Base-by-base conservation (phyloP, 2,888 invertebrate genomes). In the Saturnia japonica region DNA sequence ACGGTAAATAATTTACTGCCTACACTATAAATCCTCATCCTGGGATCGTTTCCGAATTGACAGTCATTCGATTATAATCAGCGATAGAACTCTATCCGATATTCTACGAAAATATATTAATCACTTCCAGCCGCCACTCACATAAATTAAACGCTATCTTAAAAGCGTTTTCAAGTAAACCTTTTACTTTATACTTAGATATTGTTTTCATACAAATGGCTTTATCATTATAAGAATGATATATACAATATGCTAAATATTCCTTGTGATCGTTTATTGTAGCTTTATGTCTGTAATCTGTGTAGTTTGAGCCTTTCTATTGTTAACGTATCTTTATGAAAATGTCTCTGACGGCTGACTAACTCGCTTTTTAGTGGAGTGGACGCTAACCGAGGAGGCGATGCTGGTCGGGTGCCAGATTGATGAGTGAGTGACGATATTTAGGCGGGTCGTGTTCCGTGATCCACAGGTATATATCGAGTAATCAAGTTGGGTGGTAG, bases 11-110 rank as follows among this genome's bases (percentile, higher is more conserved):
- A 87, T 88, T 86, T 83, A 85, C 83, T 81, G 83, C 79, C 80
- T 85, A 82, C 82, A 80, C 78, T 82, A 88, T 89, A 88, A 88
- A 88, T 89, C 82, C 83, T 83, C 83, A 85, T 87, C 86, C 84
- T 80, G 79, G 78, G 83, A 84, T 81, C 81, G 79, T 79, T 78
- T 75, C 81, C 72, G 77, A 83, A 83, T 84, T 85, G 88, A 88
- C 86, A 87, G 84, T 83, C 81, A 80, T 81, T 86, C 80, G 84
- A 82, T 84, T 85, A 82, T 83, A 82, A 84, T 82, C 81, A 80
- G 78, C 73, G 75, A 72, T 75, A 73, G 74, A 42, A 71, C 68
- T 74, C 72, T 70, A 73, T 72, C 69, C 67, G 72, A 72, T 77
- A 77, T 77, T 78, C 76, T 70, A 45, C 68, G 51, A 74, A 71